phyloP scores from a whole-genome alignment of 2,113 vertebrate species.

The Elachura formosa region DNA sequence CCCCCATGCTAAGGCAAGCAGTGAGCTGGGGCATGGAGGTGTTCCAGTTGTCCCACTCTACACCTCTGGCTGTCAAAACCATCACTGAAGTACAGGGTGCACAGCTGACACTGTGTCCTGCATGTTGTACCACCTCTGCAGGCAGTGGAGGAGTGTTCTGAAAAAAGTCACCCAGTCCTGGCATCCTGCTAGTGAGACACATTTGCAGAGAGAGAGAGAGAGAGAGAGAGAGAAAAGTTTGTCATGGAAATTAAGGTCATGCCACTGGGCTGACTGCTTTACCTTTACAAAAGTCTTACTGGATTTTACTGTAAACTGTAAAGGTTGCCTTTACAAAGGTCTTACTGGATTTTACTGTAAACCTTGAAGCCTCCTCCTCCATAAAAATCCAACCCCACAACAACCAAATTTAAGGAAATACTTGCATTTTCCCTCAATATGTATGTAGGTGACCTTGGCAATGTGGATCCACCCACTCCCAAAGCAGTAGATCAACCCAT shows the following conservation, averaged over 20 bases:
- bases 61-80: neutral
- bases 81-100: neutral
- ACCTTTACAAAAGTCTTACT: neutral
- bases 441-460: neutral
- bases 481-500: neutral
- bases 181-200: neutral
- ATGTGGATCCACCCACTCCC: neutral
- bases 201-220: neutral
- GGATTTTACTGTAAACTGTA: neutral
- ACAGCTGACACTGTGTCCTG: neutral
- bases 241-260: neutral
- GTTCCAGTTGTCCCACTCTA: neutral
- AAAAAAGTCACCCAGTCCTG: neutral
- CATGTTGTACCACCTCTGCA: neutral
- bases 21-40: neutral
- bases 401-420: neutral
- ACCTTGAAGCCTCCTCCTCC: rapidly evolving
- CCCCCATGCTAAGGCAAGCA: neutral
- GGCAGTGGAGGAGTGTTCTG: neutral
- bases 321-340: neutral
- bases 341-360: neutral
- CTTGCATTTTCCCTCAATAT: neutral
- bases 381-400: neutral
- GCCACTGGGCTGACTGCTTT: neutral
- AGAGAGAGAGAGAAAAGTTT: neutral